Conservation (phyloP, 2,797 vertebrate genomes). For the Cuculus canorus region DNA sequence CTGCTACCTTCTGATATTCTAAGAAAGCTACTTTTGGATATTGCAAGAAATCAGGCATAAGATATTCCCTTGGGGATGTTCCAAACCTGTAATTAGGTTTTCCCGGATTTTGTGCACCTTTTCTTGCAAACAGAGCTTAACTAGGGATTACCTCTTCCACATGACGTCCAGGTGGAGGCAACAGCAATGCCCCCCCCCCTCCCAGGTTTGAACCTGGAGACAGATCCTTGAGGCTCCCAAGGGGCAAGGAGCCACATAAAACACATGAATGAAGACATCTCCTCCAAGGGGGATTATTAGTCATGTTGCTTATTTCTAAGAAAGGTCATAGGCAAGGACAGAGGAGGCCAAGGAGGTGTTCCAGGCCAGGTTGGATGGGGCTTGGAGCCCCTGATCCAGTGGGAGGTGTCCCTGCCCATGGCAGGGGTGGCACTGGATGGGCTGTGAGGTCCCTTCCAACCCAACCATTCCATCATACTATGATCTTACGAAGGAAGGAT, state of each 20-base stretch:
- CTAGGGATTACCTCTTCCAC: not conserved
- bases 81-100: not conserved
- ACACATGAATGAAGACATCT: not conserved
- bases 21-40: not conserved
- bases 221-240: rapidly evolving
- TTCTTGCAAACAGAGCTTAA: not conserved
- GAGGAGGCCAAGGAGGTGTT: too few relatives aligned
- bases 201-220: not conserved
- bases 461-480: too few relatives aligned
- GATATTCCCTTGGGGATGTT: not conserved
- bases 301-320: not conserved
- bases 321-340: too few relatives aligned
- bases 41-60: not conserved
- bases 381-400: too few relatives aligned
- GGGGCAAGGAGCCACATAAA: not conserved
- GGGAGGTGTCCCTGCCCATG: too few relatives aligned
- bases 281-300: not conserved
- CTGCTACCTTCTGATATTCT: not conserved
- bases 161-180: rapidly evolving
- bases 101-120: not conserved
- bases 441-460: too few relatives aligned
- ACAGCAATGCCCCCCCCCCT: rapidly evolving
- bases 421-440: too few relatives aligned
- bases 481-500: not conserved
- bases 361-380: too few relatives aligned